These are phyloP conservation scores for Halcyon leucocephala DNA, from an alignment of 2,797 vertebrate species.

Conservation along the genomic window DNA sequence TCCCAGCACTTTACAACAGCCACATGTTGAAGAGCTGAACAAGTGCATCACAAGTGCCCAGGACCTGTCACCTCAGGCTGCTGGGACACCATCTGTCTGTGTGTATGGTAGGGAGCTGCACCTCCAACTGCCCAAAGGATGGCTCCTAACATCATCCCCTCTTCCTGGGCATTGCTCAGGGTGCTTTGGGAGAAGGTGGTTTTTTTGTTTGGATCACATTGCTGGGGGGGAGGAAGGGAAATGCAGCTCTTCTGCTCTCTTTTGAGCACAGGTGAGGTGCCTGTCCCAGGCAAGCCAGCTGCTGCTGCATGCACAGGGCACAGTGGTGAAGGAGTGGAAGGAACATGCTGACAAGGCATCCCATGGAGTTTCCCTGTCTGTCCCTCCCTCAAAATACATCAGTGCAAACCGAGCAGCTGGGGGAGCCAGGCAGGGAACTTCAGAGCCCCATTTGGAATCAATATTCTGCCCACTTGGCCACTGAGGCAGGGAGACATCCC, in stretches of 20 bases:
- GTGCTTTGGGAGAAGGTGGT: not conserved
- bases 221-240: not conserved
- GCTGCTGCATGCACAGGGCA: not conserved
- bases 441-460: fast-evolving
- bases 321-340: not conserved
- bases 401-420: not conserved
- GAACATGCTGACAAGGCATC: not conserved
- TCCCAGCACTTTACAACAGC: not conserved
- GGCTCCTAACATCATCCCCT: not conserved
- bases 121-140: not conserved
- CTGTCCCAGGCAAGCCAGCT: not conserved
- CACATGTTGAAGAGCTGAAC: not conserved
- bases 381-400: not conserved
- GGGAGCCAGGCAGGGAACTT: not conserved
- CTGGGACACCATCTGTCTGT: not conserved
- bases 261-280: fast-evolving
- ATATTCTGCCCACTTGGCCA: not conserved
- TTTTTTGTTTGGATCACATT: not conserved
- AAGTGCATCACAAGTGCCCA: fast-evolving
- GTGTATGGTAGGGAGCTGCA: fast-evolving
- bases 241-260: not conserved
- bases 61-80: not conserved
- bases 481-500: not conserved
- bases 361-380: fast-evolving
- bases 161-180: not conserved